A percentile compares a stretch with the other conserved stretches of the same genome.
phyloP scores from a whole-genome alignment of 2,113 vertebrate species.

The Dendropsophus ebraccatus region DNA sequence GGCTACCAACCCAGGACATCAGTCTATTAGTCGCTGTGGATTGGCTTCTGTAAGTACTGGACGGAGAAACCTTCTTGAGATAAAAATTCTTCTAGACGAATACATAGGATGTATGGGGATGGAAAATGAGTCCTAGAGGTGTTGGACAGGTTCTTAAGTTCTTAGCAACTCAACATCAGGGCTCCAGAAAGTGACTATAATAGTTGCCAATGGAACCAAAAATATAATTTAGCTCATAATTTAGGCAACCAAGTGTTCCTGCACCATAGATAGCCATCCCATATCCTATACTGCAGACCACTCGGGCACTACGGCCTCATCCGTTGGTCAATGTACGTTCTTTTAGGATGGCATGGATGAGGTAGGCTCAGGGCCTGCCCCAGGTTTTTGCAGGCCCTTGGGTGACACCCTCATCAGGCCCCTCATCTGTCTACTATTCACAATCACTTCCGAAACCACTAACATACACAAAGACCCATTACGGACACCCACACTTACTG shows the following conservation, averaged over 20 bases:
- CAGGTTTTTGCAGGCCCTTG: no score
- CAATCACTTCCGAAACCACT: no score
- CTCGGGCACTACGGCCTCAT: not conserved
- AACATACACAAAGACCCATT: no score
- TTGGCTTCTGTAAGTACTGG: slow-evolving; percentile 94
- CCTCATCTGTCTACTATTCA: no score
- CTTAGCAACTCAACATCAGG: not conserved
- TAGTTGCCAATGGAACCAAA: no score
- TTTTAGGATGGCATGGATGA: not conserved
- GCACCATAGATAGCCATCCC: no score
- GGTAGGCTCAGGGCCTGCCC: not conserved
- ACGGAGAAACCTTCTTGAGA: not conserved
- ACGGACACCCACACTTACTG: no score
- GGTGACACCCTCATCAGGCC: no score
- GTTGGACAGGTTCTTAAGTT: not conserved
- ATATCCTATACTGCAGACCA: no score
- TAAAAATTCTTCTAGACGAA: not conserved
- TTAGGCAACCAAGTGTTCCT: no score
- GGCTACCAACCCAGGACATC: slow-evolving; percentile 96
- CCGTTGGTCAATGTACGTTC: not conserved
- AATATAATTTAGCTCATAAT: no score
- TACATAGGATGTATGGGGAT: not conserved
- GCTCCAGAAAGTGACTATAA: no score
- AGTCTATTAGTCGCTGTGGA: slow-evolving; percentile 97
- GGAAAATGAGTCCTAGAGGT: not conserved